Conservation (phyloP, 2,797 vertebrate genomes). For the Enteromius radiatus region DNA sequence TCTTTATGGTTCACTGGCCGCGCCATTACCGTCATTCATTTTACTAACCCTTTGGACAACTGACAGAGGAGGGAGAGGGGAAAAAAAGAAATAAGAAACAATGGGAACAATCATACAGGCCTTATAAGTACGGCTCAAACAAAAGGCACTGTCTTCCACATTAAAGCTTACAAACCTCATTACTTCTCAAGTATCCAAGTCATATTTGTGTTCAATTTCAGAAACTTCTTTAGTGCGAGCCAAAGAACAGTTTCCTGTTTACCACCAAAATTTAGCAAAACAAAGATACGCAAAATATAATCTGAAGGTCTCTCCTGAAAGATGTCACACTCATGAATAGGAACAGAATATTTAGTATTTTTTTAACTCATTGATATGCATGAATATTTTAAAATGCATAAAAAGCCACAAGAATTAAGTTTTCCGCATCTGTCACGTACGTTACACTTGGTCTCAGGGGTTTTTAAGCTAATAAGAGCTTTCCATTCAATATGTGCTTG, state of each 20-base stretch:
- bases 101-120: constrained; percentile 68
- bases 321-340: background rate
- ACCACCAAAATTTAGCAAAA: background rate
- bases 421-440: constrained; percentile 4
- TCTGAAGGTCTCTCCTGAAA: background rate
- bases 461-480: background rate
- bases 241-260: constrained; percentile 32
- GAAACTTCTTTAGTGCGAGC: background rate
- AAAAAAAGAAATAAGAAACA: constrained; percentile 72
- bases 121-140: constrained; percentile 65
- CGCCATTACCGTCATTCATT: constrained; percentile 73
- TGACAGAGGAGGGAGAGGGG: constrained; percentile 63
- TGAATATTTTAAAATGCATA: background rate
- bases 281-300: constrained; percentile 2
- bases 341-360: background rate
- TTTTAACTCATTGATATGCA: background rate
- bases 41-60: constrained; percentile 69
- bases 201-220: background rate
- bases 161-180: constrained; percentile 64
- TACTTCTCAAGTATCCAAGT: constrained; percentile 54
- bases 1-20: constrained; percentile 78
- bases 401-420: constrained; percentile 13
- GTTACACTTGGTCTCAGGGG: constrained; percentile 10
- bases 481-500: background rate
- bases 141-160: constrained; percentile 64